Evolutionary conservation across 2,888 invertebrate genomes (phyloP).

Genomic region (Eledona agricola): DNA sequence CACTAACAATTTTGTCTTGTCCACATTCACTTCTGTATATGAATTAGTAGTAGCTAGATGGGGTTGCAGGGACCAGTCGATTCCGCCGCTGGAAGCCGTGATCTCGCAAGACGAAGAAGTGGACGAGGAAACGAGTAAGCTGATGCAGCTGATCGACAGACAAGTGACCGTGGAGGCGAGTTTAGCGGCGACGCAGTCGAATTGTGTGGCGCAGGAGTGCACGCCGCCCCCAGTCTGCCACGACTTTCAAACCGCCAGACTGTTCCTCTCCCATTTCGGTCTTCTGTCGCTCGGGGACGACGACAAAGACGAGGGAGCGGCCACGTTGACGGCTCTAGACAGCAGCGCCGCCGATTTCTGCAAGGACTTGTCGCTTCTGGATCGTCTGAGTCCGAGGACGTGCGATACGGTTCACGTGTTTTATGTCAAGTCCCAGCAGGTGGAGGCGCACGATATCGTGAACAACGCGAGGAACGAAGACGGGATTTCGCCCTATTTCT

Average conservation of each 20-base stretch:
- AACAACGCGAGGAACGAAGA: constrained; percentile 70
- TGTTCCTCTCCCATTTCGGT: constrained; percentile 96
- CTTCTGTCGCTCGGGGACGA: constrained; percentile 74
- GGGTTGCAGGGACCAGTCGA: constrained; percentile 80
- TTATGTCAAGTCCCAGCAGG: constrained; percentile 90
- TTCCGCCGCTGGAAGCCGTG: constrained; percentile 86
- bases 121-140: constrained; percentile 67
- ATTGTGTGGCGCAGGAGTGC: constrained; percentile 71
- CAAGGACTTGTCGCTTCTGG: constrained; percentile 81
- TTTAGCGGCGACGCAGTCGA: constrained; percentile 48
- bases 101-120: constrained; percentile 66
- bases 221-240: constrained; percentile 83
- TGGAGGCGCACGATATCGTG: constrained; percentile 79
- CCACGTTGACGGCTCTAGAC: constrained; percentile 78
- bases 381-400: constrained; percentile 86
- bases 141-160: constrained; percentile 77
- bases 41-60: constrained; percentile 1
- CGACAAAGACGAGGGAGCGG: constrained; percentile 53
- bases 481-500: constrained; percentile 65
- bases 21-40: background rate
- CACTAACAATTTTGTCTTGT: too few relatives aligned
- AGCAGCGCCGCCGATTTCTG: constrained; percentile 75
- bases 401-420: constrained; percentile 94
- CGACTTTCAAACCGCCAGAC: constrained; percentile 93
- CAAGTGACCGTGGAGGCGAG: constrained; percentile 66